Conservation (phyloP, 2,797 vertebrate genomes). For the Lepilemur septentrionalis region DNA sequence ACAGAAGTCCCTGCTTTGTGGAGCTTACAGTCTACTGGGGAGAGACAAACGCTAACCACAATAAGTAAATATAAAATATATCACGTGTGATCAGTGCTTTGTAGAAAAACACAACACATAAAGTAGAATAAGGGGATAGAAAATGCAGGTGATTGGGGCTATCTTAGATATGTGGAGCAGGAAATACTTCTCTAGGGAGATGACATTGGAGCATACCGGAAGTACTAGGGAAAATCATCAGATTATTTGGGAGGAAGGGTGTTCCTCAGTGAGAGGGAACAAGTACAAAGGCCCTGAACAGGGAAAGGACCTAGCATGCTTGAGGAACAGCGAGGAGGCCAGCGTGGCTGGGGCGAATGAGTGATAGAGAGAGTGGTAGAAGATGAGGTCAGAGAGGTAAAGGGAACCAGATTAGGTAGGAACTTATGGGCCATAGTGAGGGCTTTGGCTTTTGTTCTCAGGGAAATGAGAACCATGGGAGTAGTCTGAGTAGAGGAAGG, state of each 20-base stretch:
- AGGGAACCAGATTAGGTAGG: not conserved
- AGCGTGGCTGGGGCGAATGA: not conserved
- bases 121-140: conserved; percentile 22
- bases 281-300: conserved; percentile 36
- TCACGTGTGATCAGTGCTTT: conserved; percentile 44
- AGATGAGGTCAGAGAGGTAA: not conserved
- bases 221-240: conserved; percentile 31
- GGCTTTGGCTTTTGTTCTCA: conserved; percentile 34
- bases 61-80: conserved; percentile 55
- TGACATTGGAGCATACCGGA: conserved; percentile 10
- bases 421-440: not conserved
- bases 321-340: not conserved
- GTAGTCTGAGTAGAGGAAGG: conserved; percentile 38
- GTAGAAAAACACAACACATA: conserved; percentile 29
- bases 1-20: conserved; percentile 67
- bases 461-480: not conserved
- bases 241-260: conserved; percentile 14
- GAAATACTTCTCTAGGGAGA: conserved; percentile 40
- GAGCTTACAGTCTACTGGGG: conserved; percentile 64
- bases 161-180: conserved; percentile 26
- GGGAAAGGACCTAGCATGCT: not conserved
- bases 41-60: conserved; percentile 63
- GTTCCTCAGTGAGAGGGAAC: conserved; percentile 14
- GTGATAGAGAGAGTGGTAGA: not conserved
- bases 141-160: not conserved